phyloP scores from a whole-genome alignment of 2,113 vertebrate species.

The Propithecus coquereli region DNA sequence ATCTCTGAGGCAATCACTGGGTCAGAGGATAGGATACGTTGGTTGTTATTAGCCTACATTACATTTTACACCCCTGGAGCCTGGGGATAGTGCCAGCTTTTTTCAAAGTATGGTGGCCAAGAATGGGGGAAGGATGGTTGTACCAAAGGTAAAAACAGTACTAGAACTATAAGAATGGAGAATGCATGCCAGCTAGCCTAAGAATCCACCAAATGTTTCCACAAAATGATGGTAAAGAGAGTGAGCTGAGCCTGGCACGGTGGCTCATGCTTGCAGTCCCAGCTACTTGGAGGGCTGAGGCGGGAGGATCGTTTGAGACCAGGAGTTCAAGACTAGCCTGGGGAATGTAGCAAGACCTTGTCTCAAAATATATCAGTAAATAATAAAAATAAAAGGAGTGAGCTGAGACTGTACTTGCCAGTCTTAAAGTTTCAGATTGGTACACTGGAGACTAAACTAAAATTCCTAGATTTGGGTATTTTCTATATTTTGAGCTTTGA shows the following conservation, averaged over 20 bases:
- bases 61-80: background rate
- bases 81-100: background rate
- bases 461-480: constrained; percentile 7
- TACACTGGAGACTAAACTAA: background rate
- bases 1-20: background rate
- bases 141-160: background rate
- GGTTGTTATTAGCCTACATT: background rate
- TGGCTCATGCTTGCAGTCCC: background rate
- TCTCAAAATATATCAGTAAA: background rate
- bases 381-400: background rate
- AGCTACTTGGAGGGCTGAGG: background rate
- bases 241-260: background rate
- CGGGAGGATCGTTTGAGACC: background rate
- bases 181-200: background rate
- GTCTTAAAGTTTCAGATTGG: no score
- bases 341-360: background rate
- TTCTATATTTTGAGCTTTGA: background rate
- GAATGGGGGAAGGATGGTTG: background rate
- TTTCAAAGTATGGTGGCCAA: background rate
- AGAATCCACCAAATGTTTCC: background rate
- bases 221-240: background rate
- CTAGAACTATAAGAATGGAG: background rate
- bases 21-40: background rate
- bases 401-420: no score
- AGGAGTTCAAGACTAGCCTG: background rate